Percentiles rank a stretch among this genome's conserved stretches.
These are phyloP conservation scores for Centroberyx gerrardi DNA, from an alignment of 2,797 vertebrate species.

Conservation along the genomic window DNA sequence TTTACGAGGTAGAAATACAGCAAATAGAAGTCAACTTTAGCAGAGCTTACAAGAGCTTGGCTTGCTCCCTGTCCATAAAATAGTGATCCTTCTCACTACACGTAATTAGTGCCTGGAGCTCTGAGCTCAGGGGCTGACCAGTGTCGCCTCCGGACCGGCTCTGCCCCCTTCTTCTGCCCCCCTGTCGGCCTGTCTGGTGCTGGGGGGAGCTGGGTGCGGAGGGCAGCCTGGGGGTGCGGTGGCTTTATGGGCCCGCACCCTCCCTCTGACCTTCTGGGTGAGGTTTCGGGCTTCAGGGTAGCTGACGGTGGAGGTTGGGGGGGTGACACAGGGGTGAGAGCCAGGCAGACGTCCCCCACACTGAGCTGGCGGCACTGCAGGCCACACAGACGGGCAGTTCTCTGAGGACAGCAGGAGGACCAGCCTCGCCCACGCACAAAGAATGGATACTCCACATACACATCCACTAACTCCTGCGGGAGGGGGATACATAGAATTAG, in stretches of 20 bases:
- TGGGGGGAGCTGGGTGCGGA: not conserved
- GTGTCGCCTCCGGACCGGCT: conserved; percentile 75
- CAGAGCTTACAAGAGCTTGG: conserved; percentile 46
- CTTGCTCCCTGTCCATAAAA: conserved; percentile 30
- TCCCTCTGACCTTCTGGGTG: conserved; percentile 20
- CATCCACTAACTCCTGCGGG: conserved; percentile 83
- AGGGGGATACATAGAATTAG: conserved; percentile 23
- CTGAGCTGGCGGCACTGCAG: conserved; percentile 84
- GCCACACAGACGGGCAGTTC: conserved; percentile 80
- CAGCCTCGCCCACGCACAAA: conserved; percentile 84
- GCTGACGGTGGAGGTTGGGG: conserved; percentile 13
- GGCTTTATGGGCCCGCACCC: conserved; percentile 25
- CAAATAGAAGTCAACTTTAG: conserved; percentile 25
- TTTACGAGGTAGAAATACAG: conserved; percentile 75
- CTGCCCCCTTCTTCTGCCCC: conserved; percentile 27
- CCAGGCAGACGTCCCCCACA: conserved; percentile 86
- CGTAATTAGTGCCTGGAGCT: conserved; percentile 43
- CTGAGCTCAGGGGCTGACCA: conserved; percentile 80
- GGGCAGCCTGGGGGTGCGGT: not conserved
- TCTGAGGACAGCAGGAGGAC: conserved; percentile 85
- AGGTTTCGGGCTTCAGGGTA: conserved; percentile 6
- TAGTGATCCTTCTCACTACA: conserved; percentile 23
- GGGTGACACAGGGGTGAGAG: conserved; percentile 77
- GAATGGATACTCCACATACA: conserved; percentile 84
- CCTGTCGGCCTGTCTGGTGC: conserved; percentile 15